Percentiles rank a stretch among this genome's conserved stretches.
Evolutionary conservation across 2,888 invertebrate genomes (phyloP).

Genomic region (Harpalus rubripes): DNA sequence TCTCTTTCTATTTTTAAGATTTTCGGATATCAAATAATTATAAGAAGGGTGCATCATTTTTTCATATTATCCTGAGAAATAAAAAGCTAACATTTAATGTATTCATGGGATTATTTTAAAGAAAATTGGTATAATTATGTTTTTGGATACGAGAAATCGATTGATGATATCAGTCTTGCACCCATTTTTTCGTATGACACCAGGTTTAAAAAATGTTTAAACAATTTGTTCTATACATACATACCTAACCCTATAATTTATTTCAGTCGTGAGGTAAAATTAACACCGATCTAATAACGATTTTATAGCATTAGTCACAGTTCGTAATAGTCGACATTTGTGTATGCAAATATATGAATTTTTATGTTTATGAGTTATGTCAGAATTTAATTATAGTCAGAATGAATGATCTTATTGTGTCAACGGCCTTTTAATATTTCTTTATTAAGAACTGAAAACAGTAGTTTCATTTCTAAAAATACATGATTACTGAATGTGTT

Average conservation of each 20-base stretch:
- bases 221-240: neutral
- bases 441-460: conserved; percentile 11
- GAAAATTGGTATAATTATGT: too few species aligned
- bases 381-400: conserved; percentile 48
- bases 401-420: conserved; percentile 51
- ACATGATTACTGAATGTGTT: neutral
- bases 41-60: too few species aligned
- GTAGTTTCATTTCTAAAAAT: conserved; percentile 28
- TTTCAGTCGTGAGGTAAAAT: neutral
- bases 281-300: conserved; percentile 11
- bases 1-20: too few species aligned
- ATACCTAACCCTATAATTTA: neutral
- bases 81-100: too few species aligned
- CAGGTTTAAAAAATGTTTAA: too few species aligned
- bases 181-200: neutral
- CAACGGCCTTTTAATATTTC: conserved; percentile 34
- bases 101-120: too few species aligned
- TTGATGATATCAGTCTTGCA: too few species aligned
- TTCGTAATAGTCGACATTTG: conserved; percentile 23
- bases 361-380: conserved; percentile 40
- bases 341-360: conserved; percentile 42
- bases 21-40: too few species aligned
- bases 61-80: too few species aligned
- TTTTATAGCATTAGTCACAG: conserved; percentile 35
- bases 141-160: too few species aligned